Percentiles rank a stretch among this genome's conserved stretches.
Evolutionary conservation across 2,113 vertebrate genomes (phyloP).

Genomic region (Ophiodon elongatus): DNA sequence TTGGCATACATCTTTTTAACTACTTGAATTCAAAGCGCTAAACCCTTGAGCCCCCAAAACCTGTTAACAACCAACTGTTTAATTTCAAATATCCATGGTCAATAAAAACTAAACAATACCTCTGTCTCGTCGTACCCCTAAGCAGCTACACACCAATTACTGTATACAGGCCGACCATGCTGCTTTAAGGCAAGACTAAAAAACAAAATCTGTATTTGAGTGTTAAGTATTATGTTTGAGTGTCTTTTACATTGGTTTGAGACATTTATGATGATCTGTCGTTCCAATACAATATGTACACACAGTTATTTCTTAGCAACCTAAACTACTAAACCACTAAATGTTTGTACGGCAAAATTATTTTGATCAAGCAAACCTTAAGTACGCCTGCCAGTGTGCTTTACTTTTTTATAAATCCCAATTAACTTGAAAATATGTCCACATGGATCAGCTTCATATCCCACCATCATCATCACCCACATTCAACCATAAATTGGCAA

Average conservation of each 20-base stretch:
- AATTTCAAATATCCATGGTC: conserved; percentile 18
- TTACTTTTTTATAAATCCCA: no score
- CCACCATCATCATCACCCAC: neutral
- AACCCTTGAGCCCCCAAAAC: conserved; percentile 28
- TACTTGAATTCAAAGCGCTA: conserved; percentile 18
- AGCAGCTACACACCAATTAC: neutral
- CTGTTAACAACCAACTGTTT: conserved; percentile 34
- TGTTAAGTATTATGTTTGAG: neutral
- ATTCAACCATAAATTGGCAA: neutral
- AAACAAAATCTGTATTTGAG: neutral
- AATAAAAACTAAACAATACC: conserved; percentile 24
- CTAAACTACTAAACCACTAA: neutral
- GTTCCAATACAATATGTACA: neutral
- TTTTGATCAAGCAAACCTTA: neutral
- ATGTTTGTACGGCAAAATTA: neutral
- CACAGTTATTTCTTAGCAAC: neutral
- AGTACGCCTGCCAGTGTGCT: no score
- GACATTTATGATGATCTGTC: neutral
- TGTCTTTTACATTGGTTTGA: conserved; percentile 19
- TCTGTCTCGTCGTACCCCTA: conserved; percentile 12
- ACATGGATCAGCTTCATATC: neutral
- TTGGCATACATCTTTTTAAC: conserved; percentile 19
- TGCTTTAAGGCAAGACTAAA: conserved; percentile 17
- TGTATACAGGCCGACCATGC: neutral
- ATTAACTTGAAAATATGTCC: neutral